These are phyloP conservation scores for Andricus grossulariae DNA, from an alignment of 1,140 invertebrate species.

Conservation along the genomic window DNA sequence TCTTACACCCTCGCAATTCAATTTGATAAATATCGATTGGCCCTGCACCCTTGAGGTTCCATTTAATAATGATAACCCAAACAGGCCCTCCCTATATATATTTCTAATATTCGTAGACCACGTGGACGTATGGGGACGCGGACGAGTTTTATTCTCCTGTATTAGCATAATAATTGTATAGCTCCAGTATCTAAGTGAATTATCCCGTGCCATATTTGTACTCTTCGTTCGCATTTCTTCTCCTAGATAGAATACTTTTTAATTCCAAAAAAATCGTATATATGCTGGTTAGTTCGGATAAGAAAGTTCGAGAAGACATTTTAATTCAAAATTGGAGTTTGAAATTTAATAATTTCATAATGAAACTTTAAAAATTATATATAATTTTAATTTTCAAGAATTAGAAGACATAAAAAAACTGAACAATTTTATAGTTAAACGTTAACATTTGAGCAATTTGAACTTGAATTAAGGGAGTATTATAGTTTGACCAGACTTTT, in stretches of 20 bases:
- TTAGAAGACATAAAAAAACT: too few species aligned
- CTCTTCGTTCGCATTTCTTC: not conserved
- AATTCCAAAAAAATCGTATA: too few species aligned
- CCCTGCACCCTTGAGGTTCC: slow-evolving; percentile 65
- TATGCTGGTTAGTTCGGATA: too few species aligned
- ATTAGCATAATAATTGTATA: slow-evolving; percentile 72
- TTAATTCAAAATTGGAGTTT: too few species aligned
- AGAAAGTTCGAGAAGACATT: too few species aligned
- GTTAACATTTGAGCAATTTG: too few species aligned
- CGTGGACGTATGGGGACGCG: not conserved
- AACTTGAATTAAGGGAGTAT: too few species aligned
- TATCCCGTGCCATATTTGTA: not conserved
- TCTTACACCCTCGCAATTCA: slow-evolving; percentile 60
- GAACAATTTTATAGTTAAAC: too few species aligned
- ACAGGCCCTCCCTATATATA: slow-evolving; percentile 6
- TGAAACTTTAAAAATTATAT: too few species aligned
- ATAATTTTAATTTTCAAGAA: too few species aligned
- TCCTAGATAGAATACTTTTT: not conserved
- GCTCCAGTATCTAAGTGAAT: slow-evolving; percentile 8
- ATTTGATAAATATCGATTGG: slow-evolving; percentile 72
- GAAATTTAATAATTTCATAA: too few species aligned
- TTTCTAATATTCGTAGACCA: slow-evolving; percentile 7
- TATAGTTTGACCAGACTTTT: too few species aligned
- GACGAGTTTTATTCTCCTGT: slow-evolving; percentile 52
- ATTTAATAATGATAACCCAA: slow-evolving; percentile 68